Percentiles rank a stretch among this genome's conserved stretches.
Evolutionary conservation across 2,888 invertebrate species (phyloP).

Genomic region (Notocelia uddmanniana): DNA sequence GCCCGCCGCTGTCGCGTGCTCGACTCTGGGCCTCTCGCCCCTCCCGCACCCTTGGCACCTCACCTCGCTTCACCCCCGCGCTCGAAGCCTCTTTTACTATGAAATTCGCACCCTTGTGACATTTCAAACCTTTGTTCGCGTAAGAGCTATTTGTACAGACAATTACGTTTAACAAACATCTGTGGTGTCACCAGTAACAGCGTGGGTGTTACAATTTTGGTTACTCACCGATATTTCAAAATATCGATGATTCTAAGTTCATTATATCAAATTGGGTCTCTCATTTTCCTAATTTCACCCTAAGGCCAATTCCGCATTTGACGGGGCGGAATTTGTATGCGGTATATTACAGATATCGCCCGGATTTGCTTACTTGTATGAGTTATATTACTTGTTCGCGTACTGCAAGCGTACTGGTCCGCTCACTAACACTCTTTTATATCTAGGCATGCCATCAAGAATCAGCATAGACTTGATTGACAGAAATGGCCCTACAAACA

Average conservation of each 20-base stretch:
- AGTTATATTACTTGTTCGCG: no score
- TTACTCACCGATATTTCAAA: background rate
- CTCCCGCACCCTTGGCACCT: slow-evolving; percentile 55
- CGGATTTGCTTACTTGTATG: no score
- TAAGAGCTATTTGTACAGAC: slow-evolving; percentile 56
- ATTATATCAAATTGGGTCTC: no score
- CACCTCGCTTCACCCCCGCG: slow-evolving; percentile 57
- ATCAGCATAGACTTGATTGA: no score
- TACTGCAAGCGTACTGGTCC: no score
- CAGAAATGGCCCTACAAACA: no score
- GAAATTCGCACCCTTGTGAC: slow-evolving; percentile 82
- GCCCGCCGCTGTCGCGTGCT: slow-evolving; percentile 77
- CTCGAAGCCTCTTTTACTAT: slow-evolving; percentile 74
- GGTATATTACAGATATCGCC: no score
- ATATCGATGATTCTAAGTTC: background rate
- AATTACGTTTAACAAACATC: slow-evolving; percentile 37
- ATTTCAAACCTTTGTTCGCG: slow-evolving; percentile 81
- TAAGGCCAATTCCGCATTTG: no score
- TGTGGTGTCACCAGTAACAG: slow-evolving; percentile 27
- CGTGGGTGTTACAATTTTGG: slow-evolving; percentile 9
- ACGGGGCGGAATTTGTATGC: no score
- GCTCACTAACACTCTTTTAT: no score
- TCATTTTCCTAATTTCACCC: no score
- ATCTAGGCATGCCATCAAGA: no score
- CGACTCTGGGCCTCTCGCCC: slow-evolving; percentile 66